These are phyloP conservation scores for Magallana angulata DNA, from an alignment of 1,140 invertebrate species.

Conservation along the genomic window DNA sequence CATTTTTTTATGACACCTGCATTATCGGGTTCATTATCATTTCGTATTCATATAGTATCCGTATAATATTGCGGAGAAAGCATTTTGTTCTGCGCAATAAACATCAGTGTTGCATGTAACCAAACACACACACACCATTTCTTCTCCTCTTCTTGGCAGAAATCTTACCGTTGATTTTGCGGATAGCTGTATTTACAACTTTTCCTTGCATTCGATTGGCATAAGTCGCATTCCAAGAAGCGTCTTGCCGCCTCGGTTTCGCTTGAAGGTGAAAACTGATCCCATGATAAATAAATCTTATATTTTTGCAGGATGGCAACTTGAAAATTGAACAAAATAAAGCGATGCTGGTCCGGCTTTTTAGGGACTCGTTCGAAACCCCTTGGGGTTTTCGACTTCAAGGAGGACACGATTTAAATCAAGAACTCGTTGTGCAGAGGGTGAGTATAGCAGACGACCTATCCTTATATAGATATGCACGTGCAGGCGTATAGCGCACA, in stretches of 20 bases:
- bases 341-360: conserved; percentile 80
- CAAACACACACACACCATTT: conserved; percentile 19
- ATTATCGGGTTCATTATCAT: background rate
- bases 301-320: conserved; percentile 56
- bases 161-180: conserved; percentile 26
- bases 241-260: conserved; percentile 50
- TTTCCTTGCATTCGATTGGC: conserved; percentile 47
- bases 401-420: conserved; percentile 92
- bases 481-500: conserved; percentile 47
- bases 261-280: conserved; percentile 48
- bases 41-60: background rate
- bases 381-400: conserved; percentile 95
- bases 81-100: conserved; percentile 28
- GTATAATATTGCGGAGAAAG: background rate
- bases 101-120: conserved; percentile 33
- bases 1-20: background rate
- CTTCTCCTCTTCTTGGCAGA: conserved; percentile 17
- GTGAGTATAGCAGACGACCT: conserved; percentile 82
- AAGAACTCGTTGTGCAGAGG: conserved; percentile 93
- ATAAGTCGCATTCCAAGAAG: conserved; percentile 42
- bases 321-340: conserved; percentile 59
- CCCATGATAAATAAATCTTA: conserved; percentile 30
- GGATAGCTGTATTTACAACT: conserved; percentile 34
- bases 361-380: conserved; percentile 86
- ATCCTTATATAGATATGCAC: conserved; percentile 57